Evolutionary conservation across 2,797 vertebrate species (phyloP).

Genomic region (Brachyalestes nurse): DNA sequence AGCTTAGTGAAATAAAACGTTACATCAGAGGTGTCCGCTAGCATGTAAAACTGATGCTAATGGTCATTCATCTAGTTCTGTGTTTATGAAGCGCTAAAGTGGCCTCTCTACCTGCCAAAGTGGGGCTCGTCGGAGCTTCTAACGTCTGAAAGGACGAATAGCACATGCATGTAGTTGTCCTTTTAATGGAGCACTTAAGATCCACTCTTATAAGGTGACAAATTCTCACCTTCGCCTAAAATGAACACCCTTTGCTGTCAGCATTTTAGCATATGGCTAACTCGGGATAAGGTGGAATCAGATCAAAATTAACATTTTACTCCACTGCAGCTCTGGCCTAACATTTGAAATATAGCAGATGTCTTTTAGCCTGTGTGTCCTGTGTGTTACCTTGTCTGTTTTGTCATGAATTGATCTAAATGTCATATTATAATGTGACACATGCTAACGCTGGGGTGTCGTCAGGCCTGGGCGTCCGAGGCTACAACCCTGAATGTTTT

Average conservation of each 20-base stretch:
- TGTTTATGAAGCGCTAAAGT: slow-evolving; percentile 32
- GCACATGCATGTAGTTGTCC: slow-evolving; percentile 12
- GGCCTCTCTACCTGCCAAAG: background rate
- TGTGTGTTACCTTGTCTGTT: no score
- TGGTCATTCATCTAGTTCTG: slow-evolving; percentile 32
- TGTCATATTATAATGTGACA: no score
- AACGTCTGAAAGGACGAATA: background rate
- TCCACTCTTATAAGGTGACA: background rate
- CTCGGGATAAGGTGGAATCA: no score
- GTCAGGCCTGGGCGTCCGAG: no score
- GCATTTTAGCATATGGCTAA: no score
- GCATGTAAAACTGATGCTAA: slow-evolving; percentile 39
- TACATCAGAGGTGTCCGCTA: slow-evolving; percentile 12
- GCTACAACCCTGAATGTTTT: no score
- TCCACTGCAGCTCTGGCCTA: no score
- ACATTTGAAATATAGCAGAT: no score
- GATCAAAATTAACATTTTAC: no score
- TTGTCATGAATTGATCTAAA: no score
- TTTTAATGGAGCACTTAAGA: slow-evolving; percentile 33
- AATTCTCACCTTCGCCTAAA: background rate
- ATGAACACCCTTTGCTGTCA: background rate
- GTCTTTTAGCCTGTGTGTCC: no score
- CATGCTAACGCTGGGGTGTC: no score
- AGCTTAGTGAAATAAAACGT: slow-evolving; percentile 21
- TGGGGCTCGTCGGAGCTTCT: background rate